Base-by-base conservation (phyloP, 2,113 vertebrate species). In the Propithecus coquereli region DNA sequence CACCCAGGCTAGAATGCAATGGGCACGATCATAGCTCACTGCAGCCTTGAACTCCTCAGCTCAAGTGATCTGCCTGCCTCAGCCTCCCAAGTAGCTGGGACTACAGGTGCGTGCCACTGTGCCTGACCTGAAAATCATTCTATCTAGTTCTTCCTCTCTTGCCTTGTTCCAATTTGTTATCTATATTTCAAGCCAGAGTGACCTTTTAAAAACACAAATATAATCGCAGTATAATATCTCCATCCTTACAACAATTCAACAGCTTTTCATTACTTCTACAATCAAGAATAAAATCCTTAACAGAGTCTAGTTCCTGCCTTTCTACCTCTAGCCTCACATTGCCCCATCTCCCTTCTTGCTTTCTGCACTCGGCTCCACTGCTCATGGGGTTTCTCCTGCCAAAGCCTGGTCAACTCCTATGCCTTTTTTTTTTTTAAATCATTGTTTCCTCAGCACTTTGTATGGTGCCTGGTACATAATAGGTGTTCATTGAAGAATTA, bases 131-230 rank as follows among this genome's bases (percentile, higher is more conserved):
- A 63, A 63, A 87, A 34, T 50, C 32, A 94, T 87, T 65, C 54
- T 80, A 61, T 68, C n/a, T 81, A 61, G 70, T 71, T 47, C 59
- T 96, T 73, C 54, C 34, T 91, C n/a, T 87, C 65, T 90, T 61
- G 14, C 16, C 43, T 95, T 92, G 81, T 50, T 91, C 65, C n/a
- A 59, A 52, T 23, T 76, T 86, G 43, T 83, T 81, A 52, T 65
- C 68, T 71, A 63, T 32, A 57, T 7, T 22, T 8, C 54, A 94
- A 81, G 71, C 65, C 43, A 87, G 32, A 77, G 61, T 25, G 9
- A 65, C 45, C 70, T 91, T 89, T 91, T 79, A 84, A 94, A 95
- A 94, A 68, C 8, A 87, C 50, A 83, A 66, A 76, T 30, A 43
- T 47, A 79, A 43, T 43, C 40, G 45, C 10, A 57, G 37, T 90